Evolutionary conservation across 2,113 vertebrate genomes (phyloP).

Genomic region (Bubo scandiacus): DNA sequence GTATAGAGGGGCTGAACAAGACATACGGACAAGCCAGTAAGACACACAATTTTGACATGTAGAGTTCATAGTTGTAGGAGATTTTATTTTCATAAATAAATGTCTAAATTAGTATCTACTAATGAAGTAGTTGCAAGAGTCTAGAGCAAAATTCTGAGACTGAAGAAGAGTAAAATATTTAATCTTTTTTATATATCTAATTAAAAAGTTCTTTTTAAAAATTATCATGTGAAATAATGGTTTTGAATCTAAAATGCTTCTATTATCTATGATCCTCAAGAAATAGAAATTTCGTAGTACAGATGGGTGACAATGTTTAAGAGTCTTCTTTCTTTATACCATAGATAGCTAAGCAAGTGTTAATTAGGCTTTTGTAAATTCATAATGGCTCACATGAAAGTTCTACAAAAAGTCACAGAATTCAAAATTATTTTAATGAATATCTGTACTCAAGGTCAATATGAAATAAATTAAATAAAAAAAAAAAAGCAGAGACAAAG

Average conservation of each 20-base stretch:
- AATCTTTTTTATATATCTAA: neutral
- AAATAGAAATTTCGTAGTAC: neutral
- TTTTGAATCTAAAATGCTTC: neutral
- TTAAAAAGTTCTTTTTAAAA: neutral
- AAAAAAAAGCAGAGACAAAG: accelerated
- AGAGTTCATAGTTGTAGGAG: neutral
- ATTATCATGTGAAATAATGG: neutral
- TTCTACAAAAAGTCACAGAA: neutral
- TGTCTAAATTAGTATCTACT: neutral
- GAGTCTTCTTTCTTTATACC: neutral
- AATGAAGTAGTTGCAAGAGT: neutral
- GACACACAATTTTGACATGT: neutral
- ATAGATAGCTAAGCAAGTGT: neutral
- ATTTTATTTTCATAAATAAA: neutral
- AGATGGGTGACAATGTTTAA: neutral
- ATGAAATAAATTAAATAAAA: neutral
- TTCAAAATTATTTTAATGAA: neutral
- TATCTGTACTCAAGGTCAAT: neutral
- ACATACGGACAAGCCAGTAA: accelerated
- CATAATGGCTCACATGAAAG: neutral
- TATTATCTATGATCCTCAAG: neutral
- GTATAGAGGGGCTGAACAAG: accelerated
- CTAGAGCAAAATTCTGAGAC: neutral
- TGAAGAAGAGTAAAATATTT: neutral
- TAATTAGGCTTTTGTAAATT: neutral